Evolutionary conservation across 2,113 vertebrate species (phyloP).

Genomic region (Cololabis saira): DNA sequence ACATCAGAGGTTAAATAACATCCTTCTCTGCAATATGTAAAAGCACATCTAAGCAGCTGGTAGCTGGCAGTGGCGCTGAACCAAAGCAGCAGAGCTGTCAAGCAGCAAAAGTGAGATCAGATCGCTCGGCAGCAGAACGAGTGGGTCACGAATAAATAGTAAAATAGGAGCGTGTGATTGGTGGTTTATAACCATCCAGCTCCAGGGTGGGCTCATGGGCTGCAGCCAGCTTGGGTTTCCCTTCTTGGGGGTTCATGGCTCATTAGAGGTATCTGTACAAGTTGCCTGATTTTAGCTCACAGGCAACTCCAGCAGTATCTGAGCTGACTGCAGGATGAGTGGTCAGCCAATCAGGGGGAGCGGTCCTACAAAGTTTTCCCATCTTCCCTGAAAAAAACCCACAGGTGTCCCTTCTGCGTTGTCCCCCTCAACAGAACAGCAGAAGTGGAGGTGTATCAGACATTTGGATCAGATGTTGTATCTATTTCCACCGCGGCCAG

Average conservation of each 20-base stretch:
- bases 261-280: conserved; percentile 12
- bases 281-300: not conserved
- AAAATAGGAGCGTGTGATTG: conserved; percentile 27
- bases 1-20: conserved; percentile 44
- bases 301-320: not conserved
- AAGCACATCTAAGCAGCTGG: conserved; percentile 39
- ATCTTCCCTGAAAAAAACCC: conserved; percentile 25
- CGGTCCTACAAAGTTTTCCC: conserved; percentile 1
- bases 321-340: not conserved
- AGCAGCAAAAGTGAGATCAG: conserved; percentile 17
- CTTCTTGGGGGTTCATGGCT: conserved; percentile 16
- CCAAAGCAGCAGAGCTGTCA: conserved; percentile 31
- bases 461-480: conserved; percentile 52
- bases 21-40: conserved; percentile 31
- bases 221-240: conserved; percentile 15
- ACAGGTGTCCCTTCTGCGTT: conserved; percentile 15
- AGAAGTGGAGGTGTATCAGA: conserved; percentile 39
- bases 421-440: conserved; percentile 24
- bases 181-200: conserved; percentile 10
- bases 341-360: not conserved
- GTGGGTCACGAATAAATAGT: conserved; percentile 45
- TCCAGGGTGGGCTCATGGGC: conserved; percentile 49
- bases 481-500: conserved; percentile 47
- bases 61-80: conserved; percentile 35
- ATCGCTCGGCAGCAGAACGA: conserved; percentile 22